Base-by-base conservation (phyloP, 2,113 vertebrate genomes). In the Amia ocellicauda region DNA sequence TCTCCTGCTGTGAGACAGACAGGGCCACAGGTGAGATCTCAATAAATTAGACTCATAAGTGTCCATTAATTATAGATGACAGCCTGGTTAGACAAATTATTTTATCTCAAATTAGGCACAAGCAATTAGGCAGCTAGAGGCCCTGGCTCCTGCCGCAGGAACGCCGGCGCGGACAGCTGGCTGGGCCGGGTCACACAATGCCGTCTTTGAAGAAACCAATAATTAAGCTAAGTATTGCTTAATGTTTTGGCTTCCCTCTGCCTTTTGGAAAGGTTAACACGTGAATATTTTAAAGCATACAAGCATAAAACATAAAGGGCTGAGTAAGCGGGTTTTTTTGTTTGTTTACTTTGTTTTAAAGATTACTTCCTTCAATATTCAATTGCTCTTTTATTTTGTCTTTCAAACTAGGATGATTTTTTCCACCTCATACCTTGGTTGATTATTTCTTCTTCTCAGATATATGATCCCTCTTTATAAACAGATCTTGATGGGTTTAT, bases 21-120 rank as follows among this genome's bases (percentile, higher is more conserved):
- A 87, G 87, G 81, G 79, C 85, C 80, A 88, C 78, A 86, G 91
- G 88, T 92, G 90, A 96, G 81, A 88, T 87, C 91, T 87, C 88
- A 92, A 87, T 86, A 90, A 93, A 91, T 91, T 90, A 89, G 75
- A 78, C 70, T 86, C 73, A 60, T 80, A 90, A 93, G 85, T 83
- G 78, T 62, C 80, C 78, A 91, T 93, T 86, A 92, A 94, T 94
- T 93, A 93, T 89, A 92, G 78, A 95, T 88, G 88, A 90, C 85
- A 85, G 84, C 80, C 86, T 72, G 84, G 89, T 86, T 89, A 90
- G 84, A 88, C 69, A 85, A 88, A 86, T 85, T 81, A 92, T 88
- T 92, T 91, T 86, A 90, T 88, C 87, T 88, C 83, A 92, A 91
- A 94, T 94, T 90, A 93, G 80, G 82, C 80, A 73, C 65, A 77